Evolutionary conservation across 2,113 vertebrate genomes (phyloP), one percentile per base, ranked within the genome.

Genomic region (Dipodomys merriami): DNA sequence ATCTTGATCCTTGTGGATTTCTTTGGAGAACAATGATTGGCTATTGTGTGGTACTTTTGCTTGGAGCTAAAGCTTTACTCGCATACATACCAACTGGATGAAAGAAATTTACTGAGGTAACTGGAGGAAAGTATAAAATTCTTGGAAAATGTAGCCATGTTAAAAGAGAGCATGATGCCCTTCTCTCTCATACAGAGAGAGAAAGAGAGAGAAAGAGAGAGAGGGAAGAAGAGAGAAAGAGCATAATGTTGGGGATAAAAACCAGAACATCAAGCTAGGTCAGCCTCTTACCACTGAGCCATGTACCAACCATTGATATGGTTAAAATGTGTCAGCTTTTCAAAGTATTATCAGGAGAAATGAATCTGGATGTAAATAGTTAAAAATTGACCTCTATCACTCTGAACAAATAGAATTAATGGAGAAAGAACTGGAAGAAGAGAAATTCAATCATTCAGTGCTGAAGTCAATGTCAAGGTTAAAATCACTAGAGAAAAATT

Each of bases 401-500:
- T 77, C 22, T 71, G 8, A 49, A 78, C 30, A 91, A 82, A 53
- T 53, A 84, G 30, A 93, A 46, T 64, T 72, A 25, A 27, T 35
- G 77, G 5, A 60, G 30, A 35, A 35, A 91, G 33, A 91, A 53
- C 18, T 25, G n/a, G 62, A 78, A 53, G 25, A 67, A 78, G 78
- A 94, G 46, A 71, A 81, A 76, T 30, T 67, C 69, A 81, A 85
- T 88, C 23, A 71, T 85, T 93, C 62, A 71, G 80, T 64, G 44
- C 18, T 76, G n/a, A 8, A 57, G 39, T 72, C 23, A 46, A n/a
- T 64, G 62, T 67, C 27, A 91, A 82, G 33, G 8, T 39, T 92
- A 15, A 64, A 57, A 5, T 60, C 46, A 53, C 30, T 80, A 74
- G 39, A 39, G 35, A 74, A 85, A 30, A 85, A 64, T 69, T 77